phyloP scores from a whole-genome alignment of 2,888 invertebrate genomes.

The Hipparchia semele region DNA sequence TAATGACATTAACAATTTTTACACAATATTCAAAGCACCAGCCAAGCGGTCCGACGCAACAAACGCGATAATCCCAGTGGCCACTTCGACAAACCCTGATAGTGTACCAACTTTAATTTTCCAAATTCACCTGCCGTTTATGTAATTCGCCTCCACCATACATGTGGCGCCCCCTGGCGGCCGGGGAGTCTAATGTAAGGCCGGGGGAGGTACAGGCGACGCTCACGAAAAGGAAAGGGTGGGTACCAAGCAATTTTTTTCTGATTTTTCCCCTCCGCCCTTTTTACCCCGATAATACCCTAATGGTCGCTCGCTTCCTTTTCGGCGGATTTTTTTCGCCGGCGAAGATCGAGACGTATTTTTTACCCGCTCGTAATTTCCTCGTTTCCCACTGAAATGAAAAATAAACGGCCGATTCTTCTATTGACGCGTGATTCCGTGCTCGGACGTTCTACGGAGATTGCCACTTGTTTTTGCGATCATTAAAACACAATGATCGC shows the following conservation, averaged over 20 bases:
- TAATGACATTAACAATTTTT: conserved; percentile 28
- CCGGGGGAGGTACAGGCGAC: conserved; percentile 68
- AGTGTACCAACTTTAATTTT: conserved; percentile 76
- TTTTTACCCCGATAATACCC: conserved; percentile 80
- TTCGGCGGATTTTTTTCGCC: conserved; percentile 72
- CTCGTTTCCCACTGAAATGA: conserved; percentile 72
- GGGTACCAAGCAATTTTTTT: conserved; percentile 79
- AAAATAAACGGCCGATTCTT: conserved; percentile 65
- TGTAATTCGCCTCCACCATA: conserved; percentile 71
- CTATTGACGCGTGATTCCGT: conserved; percentile 63
- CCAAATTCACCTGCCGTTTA: conserved; percentile 80
- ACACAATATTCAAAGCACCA: conserved; percentile 27
- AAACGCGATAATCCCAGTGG: conserved; percentile 43
- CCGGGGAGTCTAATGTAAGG: conserved; percentile 70
- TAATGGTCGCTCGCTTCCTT: conserved; percentile 82
- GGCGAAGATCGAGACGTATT: conserved; percentile 78
- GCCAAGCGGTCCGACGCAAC: conserved; percentile 39
- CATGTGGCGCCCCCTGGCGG: conserved; percentile 65
- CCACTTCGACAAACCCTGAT: conserved; percentile 52
- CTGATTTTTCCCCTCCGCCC: conserved; percentile 73
- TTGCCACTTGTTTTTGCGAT: conserved; percentile 43
- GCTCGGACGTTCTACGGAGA: conserved; percentile 44
- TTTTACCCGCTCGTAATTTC: conserved; percentile 77
- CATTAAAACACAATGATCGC: conserved; percentile 38
- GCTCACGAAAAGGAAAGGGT: conserved; percentile 81